Evolutionary conservation across 2,797 vertebrate genomes (phyloP).

Genomic region (Meriones psammophilus): DNA sequence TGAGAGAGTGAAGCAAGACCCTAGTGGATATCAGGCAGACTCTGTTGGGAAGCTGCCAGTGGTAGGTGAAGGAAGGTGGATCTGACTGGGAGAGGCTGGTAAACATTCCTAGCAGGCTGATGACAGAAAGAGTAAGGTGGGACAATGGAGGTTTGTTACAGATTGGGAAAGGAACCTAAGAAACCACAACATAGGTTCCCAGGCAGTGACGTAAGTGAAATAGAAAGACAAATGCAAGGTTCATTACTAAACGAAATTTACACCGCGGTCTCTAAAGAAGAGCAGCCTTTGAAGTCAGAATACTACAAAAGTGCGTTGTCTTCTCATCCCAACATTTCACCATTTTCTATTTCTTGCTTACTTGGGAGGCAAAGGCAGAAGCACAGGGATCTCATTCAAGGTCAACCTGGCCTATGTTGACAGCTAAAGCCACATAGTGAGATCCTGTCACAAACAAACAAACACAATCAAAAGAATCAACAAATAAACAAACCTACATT

Average conservation of each 20-base stretch:
- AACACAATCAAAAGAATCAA: background rate
- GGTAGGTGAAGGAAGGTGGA: slow-evolving; percentile 29
- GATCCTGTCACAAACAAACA: background rate
- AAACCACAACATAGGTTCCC: background rate
- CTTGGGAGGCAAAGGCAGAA: background rate
- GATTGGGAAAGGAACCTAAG: slow-evolving; percentile 35
- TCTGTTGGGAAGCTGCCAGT: slow-evolving; percentile 5
- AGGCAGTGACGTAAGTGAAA: background rate
- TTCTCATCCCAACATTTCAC: background rate
- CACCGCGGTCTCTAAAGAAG: slow-evolving; percentile 18
- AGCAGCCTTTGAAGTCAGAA: background rate
- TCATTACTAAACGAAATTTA: slow-evolving; percentile 10
- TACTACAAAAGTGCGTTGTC: background rate
- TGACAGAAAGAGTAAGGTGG: background rate
- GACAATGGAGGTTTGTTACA: slow-evolving; percentile 44
- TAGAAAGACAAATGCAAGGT: background rate
- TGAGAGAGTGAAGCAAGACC: slow-evolving; percentile 71
- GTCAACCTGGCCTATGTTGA: background rate
- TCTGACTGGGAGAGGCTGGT: background rate
- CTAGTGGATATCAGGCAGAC: background rate
- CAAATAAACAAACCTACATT: background rate
- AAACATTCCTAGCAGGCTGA: slow-evolving; percentile 18
- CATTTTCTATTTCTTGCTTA: slow-evolving; percentile 28
- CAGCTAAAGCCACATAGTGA: background rate
- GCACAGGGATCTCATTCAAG: background rate